Percentiles rank a stretch among this genome's conserved stretches.
Conservation (phyloP, 2,797 vertebrate genomes). For the Rhincodon typus region DNA sequence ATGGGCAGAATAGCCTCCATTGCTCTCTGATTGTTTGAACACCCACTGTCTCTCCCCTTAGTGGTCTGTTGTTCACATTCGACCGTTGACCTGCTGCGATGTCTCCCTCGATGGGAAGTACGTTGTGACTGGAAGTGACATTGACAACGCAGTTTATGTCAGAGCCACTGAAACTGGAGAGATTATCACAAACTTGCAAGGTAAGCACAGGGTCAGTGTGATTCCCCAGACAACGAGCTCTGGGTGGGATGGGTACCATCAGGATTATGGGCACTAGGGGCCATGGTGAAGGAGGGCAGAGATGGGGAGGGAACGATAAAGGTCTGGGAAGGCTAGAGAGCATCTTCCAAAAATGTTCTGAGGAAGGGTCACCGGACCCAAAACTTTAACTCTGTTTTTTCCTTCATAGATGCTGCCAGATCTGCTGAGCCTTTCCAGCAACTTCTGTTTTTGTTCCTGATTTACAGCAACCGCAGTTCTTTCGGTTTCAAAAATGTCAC, state of each 20-base stretch:
- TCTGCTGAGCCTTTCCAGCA: too few species aligned
- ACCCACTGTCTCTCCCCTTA: constrained; percentile 42
- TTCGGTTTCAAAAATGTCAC: too few species aligned
- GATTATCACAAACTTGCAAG: constrained; percentile 47
- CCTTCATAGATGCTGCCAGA: too few species aligned
- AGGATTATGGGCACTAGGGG: too few species aligned
- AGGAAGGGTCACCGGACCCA: too few species aligned
- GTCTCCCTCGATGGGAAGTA: constrained; percentile 59
- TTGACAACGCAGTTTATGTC: constrained; percentile 51
- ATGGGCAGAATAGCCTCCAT: neutral
- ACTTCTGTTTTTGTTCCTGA: too few species aligned
- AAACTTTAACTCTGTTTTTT: too few species aligned
- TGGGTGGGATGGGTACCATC: neutral
- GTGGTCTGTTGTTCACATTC: constrained; percentile 55
- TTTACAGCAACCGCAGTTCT: too few species aligned
- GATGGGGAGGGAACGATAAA: too few species aligned
- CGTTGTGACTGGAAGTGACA: constrained; percentile 54
- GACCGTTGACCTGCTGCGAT: constrained; percentile 59
- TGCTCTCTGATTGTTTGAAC: neutral
- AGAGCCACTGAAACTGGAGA: constrained; percentile 47
- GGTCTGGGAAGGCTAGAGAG: too few species aligned
- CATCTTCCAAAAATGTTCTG: too few species aligned
- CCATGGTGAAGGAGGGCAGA: too few species aligned
- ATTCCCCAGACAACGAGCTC: neutral
- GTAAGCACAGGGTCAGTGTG: constrained; percentile 42